Base-by-base conservation (phyloP, 2,888 invertebrate species). In the Oeneis ivallda region DNA sequence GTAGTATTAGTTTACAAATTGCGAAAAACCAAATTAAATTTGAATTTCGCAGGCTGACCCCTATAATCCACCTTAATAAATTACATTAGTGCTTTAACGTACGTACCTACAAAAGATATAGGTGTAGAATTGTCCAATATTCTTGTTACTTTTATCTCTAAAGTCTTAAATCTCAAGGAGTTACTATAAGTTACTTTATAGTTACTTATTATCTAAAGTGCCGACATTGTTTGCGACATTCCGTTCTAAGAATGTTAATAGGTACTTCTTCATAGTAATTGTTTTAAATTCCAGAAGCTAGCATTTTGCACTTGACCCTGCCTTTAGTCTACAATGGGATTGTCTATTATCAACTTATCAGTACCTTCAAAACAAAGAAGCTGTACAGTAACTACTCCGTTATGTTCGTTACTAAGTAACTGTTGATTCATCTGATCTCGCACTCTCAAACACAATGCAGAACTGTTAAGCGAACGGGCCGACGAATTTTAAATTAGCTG, bases 401-500 rank as follows among this genome's bases (percentile, higher is more conserved):
- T 19, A 39, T 6, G 13, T 50, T 26, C 19, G 71, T 72, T 72
- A 71, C 63, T 68, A 56, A 69, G 61, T 80, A 81, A 84, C 83
- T 75, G 85, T 84, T 63, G 74, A 72, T 76, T 75, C 73, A 77
- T 74, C 76, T 74, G 65, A 71, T 67, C 69, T 70, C 71, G 72
- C 71, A 73, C 72, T 69, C 74, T 60, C 70, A 58, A 72, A 74
- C 69, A 79, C 69, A 79, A 80, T 79, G 71, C 68, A 58, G 66
- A 69, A 72, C 69, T 68, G 64, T 73, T 70, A 64, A 70, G 66
- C 69, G 73, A 79, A 76, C 73, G 72, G 72, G 68, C 74, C 71
- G 74, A 13, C 81, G 67, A 66, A 58, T 65, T 67, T 61, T 70
- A 74, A 76, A 79, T 88, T 85, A 87, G 84, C 71, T 74, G 73